Evolutionary conservation across 2,797 vertebrate species (phyloP).

Genomic region (Pseudomugil tenellus): DNA sequence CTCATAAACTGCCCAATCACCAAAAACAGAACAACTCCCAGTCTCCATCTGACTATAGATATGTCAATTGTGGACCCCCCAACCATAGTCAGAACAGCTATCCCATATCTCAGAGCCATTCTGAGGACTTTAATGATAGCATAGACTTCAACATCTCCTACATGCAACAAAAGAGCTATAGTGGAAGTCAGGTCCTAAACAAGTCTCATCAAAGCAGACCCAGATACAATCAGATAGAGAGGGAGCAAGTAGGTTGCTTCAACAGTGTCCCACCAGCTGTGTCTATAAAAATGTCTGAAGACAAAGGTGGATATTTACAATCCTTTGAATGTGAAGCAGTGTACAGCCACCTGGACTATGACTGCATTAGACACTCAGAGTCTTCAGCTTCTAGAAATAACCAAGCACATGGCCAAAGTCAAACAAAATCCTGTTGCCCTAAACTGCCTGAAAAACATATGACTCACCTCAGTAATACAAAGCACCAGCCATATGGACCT

Average conservation of each 20-base stretch:
- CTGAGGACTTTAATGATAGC: constrained; percentile 39
- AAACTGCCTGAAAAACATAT: constrained; percentile 45
- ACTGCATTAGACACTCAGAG: constrained; percentile 42
- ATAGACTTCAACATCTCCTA: constrained; percentile 45
- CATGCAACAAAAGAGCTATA: constrained; percentile 51
- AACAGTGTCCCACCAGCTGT: constrained; percentile 56
- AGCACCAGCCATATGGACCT: constrained; percentile 35
- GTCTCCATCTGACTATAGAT: constrained; percentile 52
- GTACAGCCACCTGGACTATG: constrained; percentile 58
- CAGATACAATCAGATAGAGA: constrained; percentile 38
- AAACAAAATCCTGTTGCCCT: constrained; percentile 37
- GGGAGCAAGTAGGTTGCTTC: constrained; percentile 44
- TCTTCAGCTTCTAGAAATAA: constrained; percentile 42
- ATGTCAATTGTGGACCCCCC: constrained; percentile 25
- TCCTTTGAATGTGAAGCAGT: constrained; percentile 56
- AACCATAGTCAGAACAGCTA: constrained; percentile 63
- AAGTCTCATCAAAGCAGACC: constrained; percentile 39
- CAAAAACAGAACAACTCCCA: constrained; percentile 45
- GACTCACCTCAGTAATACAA: constrained; percentile 10
- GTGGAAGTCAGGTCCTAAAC: constrained; percentile 37
- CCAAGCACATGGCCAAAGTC: constrained; percentile 45
- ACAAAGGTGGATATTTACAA: constrained; percentile 55
- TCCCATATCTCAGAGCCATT: constrained; percentile 46
- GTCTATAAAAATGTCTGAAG: constrained; percentile 42
- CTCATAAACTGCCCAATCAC: constrained; percentile 45